phyloP scores from a whole-genome alignment of 2,113 vertebrate species.

The Sialia sialis region DNA sequence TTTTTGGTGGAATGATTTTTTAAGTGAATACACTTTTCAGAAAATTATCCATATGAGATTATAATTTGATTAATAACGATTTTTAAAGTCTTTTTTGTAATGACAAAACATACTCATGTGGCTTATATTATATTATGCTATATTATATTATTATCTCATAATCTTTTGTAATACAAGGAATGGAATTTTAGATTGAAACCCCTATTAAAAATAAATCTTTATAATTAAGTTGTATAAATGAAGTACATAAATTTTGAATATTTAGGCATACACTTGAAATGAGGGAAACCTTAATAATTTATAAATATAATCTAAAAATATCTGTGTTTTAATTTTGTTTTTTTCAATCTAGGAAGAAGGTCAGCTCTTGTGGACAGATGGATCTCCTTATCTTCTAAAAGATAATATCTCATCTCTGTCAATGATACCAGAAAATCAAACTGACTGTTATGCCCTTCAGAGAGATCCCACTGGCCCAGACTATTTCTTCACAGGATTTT shows the following conservation, averaged over 20 bases:
- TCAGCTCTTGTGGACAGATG: constrained; percentile 79
- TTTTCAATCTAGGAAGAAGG: constrained; percentile 77
- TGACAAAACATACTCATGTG: not conserved
- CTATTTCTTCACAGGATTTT: constrained; percentile 83
- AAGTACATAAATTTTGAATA: not conserved
- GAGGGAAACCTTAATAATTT: not conserved
- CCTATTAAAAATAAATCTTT: not conserved
- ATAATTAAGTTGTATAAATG: not conserved
- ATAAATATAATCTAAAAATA: not conserved
- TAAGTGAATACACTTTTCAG: not conserved
- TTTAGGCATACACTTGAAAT: not conserved
- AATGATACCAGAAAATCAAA: constrained; percentile 74
- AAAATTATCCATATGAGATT: not conserved
- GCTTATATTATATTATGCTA: not conserved
- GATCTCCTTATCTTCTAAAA: constrained; percentile 73
- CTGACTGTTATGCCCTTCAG: constrained; percentile 84
- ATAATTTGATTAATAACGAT: not conserved
- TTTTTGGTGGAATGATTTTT: not conserved
- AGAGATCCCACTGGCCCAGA: constrained; percentile 75
- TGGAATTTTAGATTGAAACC: not conserved
- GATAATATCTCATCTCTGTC: constrained; percentile 56
- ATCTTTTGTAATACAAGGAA: not conserved
- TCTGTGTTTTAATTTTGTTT: not conserved
- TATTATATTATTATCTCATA: not conserved
- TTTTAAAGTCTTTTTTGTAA: not conserved